Evolutionary conservation across 2,797 vertebrate species (phyloP).

Genomic region (Clarias laeviceps): DNA sequence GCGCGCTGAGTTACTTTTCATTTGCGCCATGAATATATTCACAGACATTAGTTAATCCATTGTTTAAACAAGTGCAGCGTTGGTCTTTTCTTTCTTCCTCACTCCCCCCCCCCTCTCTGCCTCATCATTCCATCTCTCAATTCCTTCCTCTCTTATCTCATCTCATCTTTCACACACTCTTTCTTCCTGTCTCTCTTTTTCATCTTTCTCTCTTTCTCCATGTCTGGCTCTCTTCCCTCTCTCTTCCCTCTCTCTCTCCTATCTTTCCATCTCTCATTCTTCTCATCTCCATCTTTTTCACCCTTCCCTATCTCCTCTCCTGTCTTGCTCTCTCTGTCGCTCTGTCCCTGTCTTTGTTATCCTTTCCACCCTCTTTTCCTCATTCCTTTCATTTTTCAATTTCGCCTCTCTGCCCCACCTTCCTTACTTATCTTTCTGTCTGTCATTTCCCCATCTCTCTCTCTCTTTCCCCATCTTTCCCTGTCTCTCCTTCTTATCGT

Average conservation of each 20-base stretch:
- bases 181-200: not conserved
- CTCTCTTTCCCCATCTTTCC: not conserved
- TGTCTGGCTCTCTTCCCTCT: not conserved
- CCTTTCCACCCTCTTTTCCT: not conserved
- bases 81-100: not conserved
- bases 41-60: slow-evolving; percentile 15
- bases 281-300: not conserved
- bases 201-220: not conserved
- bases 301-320: not conserved
- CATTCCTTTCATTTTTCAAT: not conserved
- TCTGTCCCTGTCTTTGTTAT: not conserved
- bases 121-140: slow-evolving; percentile 13
- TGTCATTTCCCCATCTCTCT: not conserved
- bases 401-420: not conserved
- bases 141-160: not conserved
- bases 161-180: not conserved
- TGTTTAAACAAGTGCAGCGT: slow-evolving; percentile 27
- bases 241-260: not conserved
- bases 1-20: not conserved
- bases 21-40: slow-evolving; percentile 1
- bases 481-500: not conserved
- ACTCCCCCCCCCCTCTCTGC: not conserved
- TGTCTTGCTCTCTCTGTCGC: not conserved
- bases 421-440: not conserved
- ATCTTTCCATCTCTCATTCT: not conserved